A percentile compares a stretch with the other conserved stretches of the same genome.
These are phyloP conservation scores for Dicyrtomina minuta DNA, from an alignment of 2,888 invertebrate species.

Conservation along the genomic window DNA sequence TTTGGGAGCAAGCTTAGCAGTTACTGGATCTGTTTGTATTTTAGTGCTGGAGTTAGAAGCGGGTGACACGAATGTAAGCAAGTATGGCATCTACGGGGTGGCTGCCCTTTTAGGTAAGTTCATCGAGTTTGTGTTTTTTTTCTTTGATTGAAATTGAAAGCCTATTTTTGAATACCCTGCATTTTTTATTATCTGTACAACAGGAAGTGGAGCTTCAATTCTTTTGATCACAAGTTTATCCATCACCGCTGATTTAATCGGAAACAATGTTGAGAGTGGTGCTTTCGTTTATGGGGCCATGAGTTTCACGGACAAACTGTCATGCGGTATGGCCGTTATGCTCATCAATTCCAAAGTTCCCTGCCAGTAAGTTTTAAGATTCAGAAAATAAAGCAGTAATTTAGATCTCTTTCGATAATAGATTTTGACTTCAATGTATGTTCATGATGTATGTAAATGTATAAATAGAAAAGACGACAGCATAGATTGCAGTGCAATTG, in stretches of 20 bases:
- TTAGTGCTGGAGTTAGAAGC: conserved; percentile 63
- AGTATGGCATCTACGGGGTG: conserved; percentile 69
- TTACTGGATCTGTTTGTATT: conserved; percentile 71
- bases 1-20: conserved; percentile 67
- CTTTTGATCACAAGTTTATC: conserved; percentile 85
- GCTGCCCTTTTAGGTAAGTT: conserved; percentile 70
- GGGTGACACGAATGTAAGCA: conserved; percentile 54
- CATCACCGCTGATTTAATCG: conserved; percentile 86
- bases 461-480: conserved; percentile 34
- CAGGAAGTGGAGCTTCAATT: conserved; percentile 78
- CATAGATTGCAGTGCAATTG: conserved; percentile 4
- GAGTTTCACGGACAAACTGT: conserved; percentile 88
- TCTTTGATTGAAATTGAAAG: too few relatives aligned
- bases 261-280: conserved; percentile 78
- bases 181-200: too few relatives aligned
- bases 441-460: background rate
- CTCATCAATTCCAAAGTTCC: conserved; percentile 47
- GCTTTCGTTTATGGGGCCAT: conserved; percentile 91
- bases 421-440: too few relatives aligned
- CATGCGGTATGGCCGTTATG: conserved; percentile 81
- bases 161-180: too few relatives aligned
- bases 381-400: background rate
- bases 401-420: too few relatives aligned
- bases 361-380: conserved; percentile 50
- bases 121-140: too few relatives aligned